Evolutionary conservation across 2,888 invertebrate species (phyloP).

Genomic region (Tenthredo amoena): DNA sequence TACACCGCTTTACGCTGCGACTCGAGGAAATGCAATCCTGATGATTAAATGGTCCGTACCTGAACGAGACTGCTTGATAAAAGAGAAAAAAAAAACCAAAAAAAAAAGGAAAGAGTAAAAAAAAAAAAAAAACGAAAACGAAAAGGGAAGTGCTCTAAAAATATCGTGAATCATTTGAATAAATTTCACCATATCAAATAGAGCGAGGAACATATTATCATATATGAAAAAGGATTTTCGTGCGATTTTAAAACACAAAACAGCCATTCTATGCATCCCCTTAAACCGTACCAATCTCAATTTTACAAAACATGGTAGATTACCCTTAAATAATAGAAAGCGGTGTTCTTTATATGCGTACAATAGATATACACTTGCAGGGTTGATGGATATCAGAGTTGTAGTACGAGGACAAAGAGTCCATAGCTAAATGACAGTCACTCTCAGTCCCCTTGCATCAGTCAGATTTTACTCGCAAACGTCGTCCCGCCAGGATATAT

Average conservation of each 20-base stretch:
- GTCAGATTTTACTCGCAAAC: not conserved
- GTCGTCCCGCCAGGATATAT: not conserved
- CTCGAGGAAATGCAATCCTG: not conserved
- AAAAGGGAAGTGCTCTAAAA: not conserved
- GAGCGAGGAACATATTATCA: not conserved
- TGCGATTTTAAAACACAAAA: not conserved
- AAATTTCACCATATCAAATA: not conserved
- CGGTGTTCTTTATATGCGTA: not conserved
- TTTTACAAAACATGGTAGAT: conserved; percentile 23
- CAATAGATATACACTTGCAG: not conserved
- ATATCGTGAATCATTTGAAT: not conserved
- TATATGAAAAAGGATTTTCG: not conserved
- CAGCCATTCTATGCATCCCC: not conserved
- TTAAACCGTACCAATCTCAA: not conserved
- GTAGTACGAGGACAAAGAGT: conserved; percentile 29
- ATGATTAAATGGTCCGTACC: conserved; percentile 14
- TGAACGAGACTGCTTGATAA: not conserved
- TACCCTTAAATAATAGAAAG: not conserved
- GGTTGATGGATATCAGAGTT: not conserved
- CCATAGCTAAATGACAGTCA: conserved; percentile 4
- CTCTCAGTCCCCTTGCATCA: conserved; percentile 2
- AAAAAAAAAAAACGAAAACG: not conserved
- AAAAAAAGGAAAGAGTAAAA: not conserved
- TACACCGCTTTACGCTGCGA: not conserved
- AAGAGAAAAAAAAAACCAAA: not conserved